Base-by-base conservation (phyloP, 1,140 invertebrate species). In the Zaprionus vittiger region DNA sequence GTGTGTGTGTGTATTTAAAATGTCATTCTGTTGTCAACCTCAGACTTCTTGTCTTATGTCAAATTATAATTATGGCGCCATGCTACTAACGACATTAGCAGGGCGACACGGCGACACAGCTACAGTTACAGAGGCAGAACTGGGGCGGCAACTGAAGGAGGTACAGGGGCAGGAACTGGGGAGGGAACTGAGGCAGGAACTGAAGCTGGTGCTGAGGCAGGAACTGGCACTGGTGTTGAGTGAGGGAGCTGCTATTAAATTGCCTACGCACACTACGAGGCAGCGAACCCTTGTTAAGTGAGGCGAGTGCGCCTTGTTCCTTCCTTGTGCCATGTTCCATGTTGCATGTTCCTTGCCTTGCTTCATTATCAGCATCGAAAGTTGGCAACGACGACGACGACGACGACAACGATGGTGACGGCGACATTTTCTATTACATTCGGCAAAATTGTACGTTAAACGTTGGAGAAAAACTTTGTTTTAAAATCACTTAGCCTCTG, bases 1-100 rank as follows among this genome's bases (percentile, higher is more conserved):
- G 41, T 47, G 41, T 47, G 41, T 47, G 41, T 81, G 77, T 80
- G 80, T 86, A 86, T 91, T 91, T 90, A 91, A 91, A 91, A 90
- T 91, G 89, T 91, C 90, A 91, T 91, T 91, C 89, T 91, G 90
- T 89, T 91, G 90, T 91, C 90, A 91, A 89, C 90, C 90, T 91
- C 90, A 91, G 90, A 91, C 90, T 91, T 91, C 90, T 91, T 91
- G 90, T 91, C 83, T 91, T 91, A 83, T 81, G 90, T 91, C 90
- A 91, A 91, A 91, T 91, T 91, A 91, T 91, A 91, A 91, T 91
- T 90, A 90, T 90, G 85, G 85, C 86, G 85, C 86, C 87, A 91
- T 91, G 83, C 83, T 87, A 91, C 85, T 91, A 91, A 91, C 83
- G 89, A 91, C 86, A 87, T 85, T 87, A 91, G 80, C 80, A 81